These are phyloP conservation scores for Tachina grossa DNA, from an alignment of 2,888 invertebrate species.

Conservation along the genomic window DNA sequence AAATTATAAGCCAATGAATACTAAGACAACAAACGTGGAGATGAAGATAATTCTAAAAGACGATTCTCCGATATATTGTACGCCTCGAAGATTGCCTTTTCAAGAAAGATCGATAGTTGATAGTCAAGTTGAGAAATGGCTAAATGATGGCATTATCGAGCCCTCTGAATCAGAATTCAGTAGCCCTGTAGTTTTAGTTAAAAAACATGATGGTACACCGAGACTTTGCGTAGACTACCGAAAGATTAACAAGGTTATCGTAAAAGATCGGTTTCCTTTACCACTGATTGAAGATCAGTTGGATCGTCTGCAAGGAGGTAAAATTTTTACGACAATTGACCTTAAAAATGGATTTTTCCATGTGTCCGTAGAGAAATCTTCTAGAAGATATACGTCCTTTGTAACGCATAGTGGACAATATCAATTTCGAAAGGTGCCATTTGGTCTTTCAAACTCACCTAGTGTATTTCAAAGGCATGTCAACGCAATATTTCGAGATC, in stretches of 20 bases:
- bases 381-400: slow-evolving; percentile 75
- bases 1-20: slow-evolving; percentile 30
- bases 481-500: slow-evolving; percentile 67
- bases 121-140: slow-evolving; percentile 53
- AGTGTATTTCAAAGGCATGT: slow-evolving; percentile 74
- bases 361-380: slow-evolving; percentile 19
- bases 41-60: slow-evolving; percentile 57
- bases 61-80: slow-evolving; percentile 69
- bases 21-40: slow-evolving; percentile 46
- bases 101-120: slow-evolving; percentile 53
- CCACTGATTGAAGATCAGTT: slow-evolving; percentile 77
- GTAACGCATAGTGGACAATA: slow-evolving; percentile 75
- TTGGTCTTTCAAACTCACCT: slow-evolving; percentile 78
- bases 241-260: slow-evolving; percentile 38
- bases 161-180: slow-evolving; percentile 70
- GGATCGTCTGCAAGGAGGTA: slow-evolving; percentile 74
- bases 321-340: slow-evolving; percentile 75
- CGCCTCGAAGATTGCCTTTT: slow-evolving; percentile 42
- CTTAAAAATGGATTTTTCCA: slow-evolving; percentile 72
- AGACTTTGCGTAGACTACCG: slow-evolving; percentile 73
- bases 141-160: slow-evolving; percentile 58
- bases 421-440: slow-evolving; percentile 76
- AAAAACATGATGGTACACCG: slow-evolving; percentile 72
- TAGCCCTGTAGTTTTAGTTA: slow-evolving; percentile 75
- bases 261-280: slow-evolving; percentile 74